Evolutionary conservation across 2,113 vertebrate species (phyloP), one percentile per base, ranked within the genome.

Genomic region (Anoplopoma fimbria): DNA sequence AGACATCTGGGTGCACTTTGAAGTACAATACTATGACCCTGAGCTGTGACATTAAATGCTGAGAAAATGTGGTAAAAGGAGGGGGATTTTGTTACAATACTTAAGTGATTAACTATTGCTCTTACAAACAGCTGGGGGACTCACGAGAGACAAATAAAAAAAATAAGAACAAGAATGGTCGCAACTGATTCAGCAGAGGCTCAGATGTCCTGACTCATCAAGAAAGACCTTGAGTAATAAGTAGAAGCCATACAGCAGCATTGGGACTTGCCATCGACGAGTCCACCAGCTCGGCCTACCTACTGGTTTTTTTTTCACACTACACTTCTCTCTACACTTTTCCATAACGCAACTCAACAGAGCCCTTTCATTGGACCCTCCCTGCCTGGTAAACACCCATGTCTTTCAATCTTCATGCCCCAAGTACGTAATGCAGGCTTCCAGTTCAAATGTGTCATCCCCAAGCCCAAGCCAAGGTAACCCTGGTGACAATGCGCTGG

Each of bases 1-100:
- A 38, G 36, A 74, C 80, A 83, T 65, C 77, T 72, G 63, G 57
- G 42, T 62, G 65, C 73, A 77, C 51, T 77, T 81, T 47, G 23
- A 27, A 63, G 58, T 9, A 45, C 57, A 42, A 77, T n/a, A 29
- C 33, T n/a, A 23, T 61, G 77, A 83, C 64, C 64, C 58, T 29
- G 68, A 61, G 68, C 49, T 33, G 60, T 57, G 58, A 78, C 4
- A 74, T 81, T 68, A 61, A 78, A 40, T 77, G 69, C 64, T 79
- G 80, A 69, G 80, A 81, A 76, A 69, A 55, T 68, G 72, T 58
- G 55, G 23, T 67, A 58, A 60, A 73, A 63, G 49, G 67, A 53
- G 55, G 62, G 68, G 62, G 61, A 45, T 67, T 63, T 25, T 65
- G 63, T 57, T 69, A 42, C 45, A 34, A 47, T 23, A 29, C 84